Evolutionary conservation across 2,113 vertebrate genomes (phyloP).

Genomic region (Thunnus thynnus): DNA sequence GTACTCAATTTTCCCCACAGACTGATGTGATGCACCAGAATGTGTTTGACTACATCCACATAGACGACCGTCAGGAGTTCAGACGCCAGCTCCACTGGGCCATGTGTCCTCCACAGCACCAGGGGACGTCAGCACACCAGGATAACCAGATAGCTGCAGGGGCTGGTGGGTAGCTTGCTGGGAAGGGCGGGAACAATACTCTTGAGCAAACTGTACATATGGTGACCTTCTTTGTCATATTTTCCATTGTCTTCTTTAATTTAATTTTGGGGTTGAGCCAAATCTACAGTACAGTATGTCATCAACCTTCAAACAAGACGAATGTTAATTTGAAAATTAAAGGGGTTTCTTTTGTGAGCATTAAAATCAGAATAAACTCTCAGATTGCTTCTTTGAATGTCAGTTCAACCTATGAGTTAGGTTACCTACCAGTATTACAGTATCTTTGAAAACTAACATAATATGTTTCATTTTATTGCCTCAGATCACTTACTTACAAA

Average conservation of each 20-base stretch:
- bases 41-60: constrained; percentile 97
- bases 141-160: constrained; percentile 79
- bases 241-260: too few species aligned
- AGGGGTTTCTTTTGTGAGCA: too few species aligned
- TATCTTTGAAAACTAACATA: not conserved
- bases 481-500: too few species aligned
- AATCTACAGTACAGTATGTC: too few species aligned
- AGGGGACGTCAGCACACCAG: constrained; percentile 76
- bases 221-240: too few species aligned
- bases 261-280: too few species aligned
- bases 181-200: not conserved
- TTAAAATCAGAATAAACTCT: too few species aligned
- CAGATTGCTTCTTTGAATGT: too few species aligned
- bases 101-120: constrained; percentile 92
- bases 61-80: constrained; percentile 98
- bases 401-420: too few species aligned
- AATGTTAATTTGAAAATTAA: too few species aligned
- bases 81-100: constrained; percentile 96
- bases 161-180: constrained; percentile 84
- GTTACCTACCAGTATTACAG: not conserved
- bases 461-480: not conserved
- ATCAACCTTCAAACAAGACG: too few species aligned
- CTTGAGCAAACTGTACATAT: not conserved
- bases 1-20: constrained; percentile 71
- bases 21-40: constrained; percentile 99